These are phyloP conservation scores for Melieria picta DNA, from an alignment of 2,888 invertebrate species.

Conservation along the genomic window DNA sequence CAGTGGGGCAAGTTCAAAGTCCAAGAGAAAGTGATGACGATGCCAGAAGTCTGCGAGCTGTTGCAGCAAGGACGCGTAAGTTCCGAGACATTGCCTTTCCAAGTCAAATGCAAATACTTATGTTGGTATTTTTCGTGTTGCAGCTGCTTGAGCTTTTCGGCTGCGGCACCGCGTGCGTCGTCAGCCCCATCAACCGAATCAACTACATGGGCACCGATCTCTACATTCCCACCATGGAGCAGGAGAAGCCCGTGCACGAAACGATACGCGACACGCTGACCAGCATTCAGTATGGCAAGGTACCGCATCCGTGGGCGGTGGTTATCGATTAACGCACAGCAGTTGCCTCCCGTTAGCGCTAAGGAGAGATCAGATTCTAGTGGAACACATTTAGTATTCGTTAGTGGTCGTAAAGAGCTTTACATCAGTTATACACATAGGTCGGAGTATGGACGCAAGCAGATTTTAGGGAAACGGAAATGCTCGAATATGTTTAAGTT, in stretches of 20 bases:
- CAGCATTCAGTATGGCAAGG: constrained; percentile 90
- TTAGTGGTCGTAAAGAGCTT: neutral
- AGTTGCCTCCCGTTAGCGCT: neutral
- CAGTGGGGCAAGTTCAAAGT: constrained; percentile 91
- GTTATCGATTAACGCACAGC: constrained; percentile 68
- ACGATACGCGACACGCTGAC: constrained; percentile 79
- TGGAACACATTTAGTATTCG: neutral
- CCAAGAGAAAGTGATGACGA: constrained; percentile 82
- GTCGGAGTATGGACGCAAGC: neutral
- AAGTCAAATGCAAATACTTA: constrained; percentile 13
- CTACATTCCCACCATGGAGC: constrained; percentile 78
- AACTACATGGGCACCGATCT: constrained; percentile 78
- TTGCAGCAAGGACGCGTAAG: constrained; percentile 84
- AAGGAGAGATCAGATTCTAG: neutral
- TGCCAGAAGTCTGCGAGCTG: constrained; percentile 81
- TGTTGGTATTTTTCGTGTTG: constrained; percentile 48
- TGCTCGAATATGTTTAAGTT: constrained; percentile 17
- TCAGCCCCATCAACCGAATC: constrained; percentile 90
- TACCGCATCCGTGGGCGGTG: constrained; percentile 84
- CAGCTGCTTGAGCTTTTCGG: constrained; percentile 97
- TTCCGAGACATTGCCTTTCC: constrained; percentile 43
- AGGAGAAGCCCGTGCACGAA: constrained; percentile 79
- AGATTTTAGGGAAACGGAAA: constrained; percentile 22
- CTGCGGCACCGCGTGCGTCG: constrained; percentile 95
- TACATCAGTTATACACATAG: neutral